Percentiles rank a stretch among this genome's conserved stretches.
phyloP scores from a whole-genome alignment of 2,888 invertebrate species.

The Alloplasta piceator region DNA sequence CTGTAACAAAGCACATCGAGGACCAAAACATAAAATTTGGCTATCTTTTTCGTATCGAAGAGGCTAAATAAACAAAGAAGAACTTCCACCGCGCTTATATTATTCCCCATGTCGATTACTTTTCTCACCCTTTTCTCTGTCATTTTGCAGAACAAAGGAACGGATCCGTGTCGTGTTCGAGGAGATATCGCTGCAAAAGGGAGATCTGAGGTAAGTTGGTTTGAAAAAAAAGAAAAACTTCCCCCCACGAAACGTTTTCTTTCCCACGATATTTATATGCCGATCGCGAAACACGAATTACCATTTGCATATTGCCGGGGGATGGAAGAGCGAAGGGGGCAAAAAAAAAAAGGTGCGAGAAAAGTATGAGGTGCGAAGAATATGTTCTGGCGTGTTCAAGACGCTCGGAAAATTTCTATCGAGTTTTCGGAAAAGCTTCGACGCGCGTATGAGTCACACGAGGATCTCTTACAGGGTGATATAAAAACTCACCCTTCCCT shows the following conservation, averaged over 20 bases:
- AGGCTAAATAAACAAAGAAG: no score
- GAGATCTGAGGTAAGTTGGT: constrained; percentile 88
- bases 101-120: constrained; percentile 2
- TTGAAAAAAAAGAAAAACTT: constrained; percentile 23
- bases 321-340: neutral
- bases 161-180: constrained; percentile 93
- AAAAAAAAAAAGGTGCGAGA: neutral
- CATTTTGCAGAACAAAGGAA: constrained; percentile 88
- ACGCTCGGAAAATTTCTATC: constrained; percentile 59
- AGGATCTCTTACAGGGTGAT: constrained; percentile 41
- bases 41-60: no score
- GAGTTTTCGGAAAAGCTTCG: constrained; percentile 56
- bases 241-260: constrained; percentile 2
- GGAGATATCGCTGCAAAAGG: constrained; percentile 90
- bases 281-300: constrained; percentile 54
- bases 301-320: constrained; percentile 58
- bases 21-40: no score
- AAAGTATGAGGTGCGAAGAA: constrained; percentile 7
- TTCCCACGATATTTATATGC: constrained; percentile 52
- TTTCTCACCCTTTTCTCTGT: constrained; percentile 54
- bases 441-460: neutral
- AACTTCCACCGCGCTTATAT: neutral
- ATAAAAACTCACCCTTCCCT: constrained; percentile 29
- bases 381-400: constrained; percentile 2
- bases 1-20: no score